phyloP scores from a whole-genome alignment of 2,113 vertebrate species.

The Dromas ardeola region DNA sequence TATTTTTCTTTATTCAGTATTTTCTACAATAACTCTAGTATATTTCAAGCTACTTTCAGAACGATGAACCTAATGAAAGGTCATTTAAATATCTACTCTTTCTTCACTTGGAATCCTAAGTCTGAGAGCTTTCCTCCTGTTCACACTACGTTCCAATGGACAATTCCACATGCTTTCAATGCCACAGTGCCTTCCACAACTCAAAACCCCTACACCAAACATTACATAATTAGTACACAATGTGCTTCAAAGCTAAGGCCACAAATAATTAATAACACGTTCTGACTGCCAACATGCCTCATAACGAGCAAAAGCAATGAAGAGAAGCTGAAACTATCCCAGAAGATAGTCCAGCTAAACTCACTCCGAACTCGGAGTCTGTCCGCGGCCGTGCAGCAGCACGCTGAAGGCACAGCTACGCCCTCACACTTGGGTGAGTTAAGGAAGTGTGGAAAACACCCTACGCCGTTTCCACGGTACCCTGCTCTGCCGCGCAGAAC shows the following conservation, averaged over 20 bases:
- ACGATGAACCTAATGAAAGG: background rate
- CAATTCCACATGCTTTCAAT: background rate
- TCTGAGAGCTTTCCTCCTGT: background rate
- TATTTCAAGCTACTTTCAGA: background rate
- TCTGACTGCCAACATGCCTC: background rate
- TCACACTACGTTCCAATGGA: background rate
- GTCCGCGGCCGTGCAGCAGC: background rate
- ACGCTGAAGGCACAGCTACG: background rate
- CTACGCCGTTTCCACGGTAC: fast-evolving
- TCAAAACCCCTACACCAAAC: background rate
- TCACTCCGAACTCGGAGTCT: fast-evolving
- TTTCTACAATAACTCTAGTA: background rate
- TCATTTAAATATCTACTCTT: background rate
- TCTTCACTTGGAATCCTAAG: background rate
- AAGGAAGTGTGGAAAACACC: background rate
- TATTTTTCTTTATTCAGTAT: background rate
- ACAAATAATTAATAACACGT: background rate
- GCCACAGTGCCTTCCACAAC: background rate
- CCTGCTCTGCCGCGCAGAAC: background rate
- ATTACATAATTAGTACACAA: background rate
- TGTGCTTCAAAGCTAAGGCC: background rate
- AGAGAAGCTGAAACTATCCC: background rate
- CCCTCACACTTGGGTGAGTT: background rate
- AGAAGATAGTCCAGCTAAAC: background rate
- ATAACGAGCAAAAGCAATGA: fast-evolving